Percentiles rank a stretch among this genome's conserved stretches.
These are phyloP conservation scores for Sus scrofa DNA, from an alignment of 2,113 vertebrate genomes.

Conservation along the genomic window DNA sequence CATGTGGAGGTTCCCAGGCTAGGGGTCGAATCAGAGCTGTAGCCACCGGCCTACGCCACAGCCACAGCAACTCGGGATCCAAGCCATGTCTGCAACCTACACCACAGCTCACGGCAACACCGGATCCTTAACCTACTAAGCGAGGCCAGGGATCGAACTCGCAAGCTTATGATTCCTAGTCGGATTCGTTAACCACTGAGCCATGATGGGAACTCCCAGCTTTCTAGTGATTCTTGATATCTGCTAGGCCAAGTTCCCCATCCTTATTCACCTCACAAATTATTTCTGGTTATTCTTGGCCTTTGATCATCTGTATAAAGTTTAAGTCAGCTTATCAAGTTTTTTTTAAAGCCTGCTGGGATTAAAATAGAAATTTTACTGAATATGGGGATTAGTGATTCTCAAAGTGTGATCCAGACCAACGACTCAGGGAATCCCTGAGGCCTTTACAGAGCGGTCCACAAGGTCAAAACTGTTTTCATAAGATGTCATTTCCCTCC, in stretches of 20 bases:
- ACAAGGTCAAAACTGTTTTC: not conserved
- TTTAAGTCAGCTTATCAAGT: not conserved
- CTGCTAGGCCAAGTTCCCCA: not conserved
- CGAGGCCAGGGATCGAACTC: too few species aligned
- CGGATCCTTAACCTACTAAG: too few species aligned
- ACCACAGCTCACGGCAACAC: too few species aligned
- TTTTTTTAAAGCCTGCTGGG: not conserved
- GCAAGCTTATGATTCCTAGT: too few species aligned
- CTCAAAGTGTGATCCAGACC: not conserved
- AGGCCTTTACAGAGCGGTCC: not conserved
- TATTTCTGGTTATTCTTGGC: not conserved
- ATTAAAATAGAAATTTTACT: slow-evolving; percentile 17
- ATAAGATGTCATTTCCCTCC: not conserved
- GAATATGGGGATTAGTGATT: not conserved
- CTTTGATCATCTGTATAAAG: not conserved
- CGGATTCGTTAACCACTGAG: too few species aligned
- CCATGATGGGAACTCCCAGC: too few species aligned
- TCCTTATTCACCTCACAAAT: not conserved
- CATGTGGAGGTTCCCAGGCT: too few species aligned
- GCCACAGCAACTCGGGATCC: too few species aligned
- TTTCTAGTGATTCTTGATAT: not conserved
- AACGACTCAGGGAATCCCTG: not conserved
- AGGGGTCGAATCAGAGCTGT: too few species aligned
- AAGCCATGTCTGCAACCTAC: too few species aligned
- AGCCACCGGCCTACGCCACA: too few species aligned